Base-by-base conservation (phyloP, 1,140 invertebrate genomes). In the Panonychus citri region DNA sequence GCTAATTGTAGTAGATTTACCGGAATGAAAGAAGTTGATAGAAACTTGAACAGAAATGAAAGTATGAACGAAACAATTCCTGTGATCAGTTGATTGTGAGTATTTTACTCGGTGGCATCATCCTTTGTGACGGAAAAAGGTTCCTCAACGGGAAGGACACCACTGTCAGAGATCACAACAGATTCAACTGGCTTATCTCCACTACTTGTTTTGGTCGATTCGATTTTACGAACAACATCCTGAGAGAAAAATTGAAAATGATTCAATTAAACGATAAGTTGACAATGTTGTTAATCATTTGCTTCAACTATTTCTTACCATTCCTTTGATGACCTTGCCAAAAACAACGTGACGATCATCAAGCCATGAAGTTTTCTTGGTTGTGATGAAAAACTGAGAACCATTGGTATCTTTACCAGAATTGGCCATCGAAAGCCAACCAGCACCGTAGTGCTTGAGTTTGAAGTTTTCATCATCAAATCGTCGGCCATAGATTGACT, bases 341-440 rank as follows among this genome's bases (percentile, higher is more conserved):
- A 78, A 77, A 5, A 77, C 76, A 42, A 75, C 73, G 64, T 77
- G 76, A 28, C 66, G 63, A 21, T 86, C 86, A 74, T 97, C 88
- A 30, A 97, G 74, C 94, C 94, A 98, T 26, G 82, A 73, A 15
- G 93, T 97, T 64, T 82, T 76, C 60, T 83, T 83, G 2, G 80
- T 81, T n/a, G 88, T 93, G 65, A 97, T 91, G 67, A 97, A 98
- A 73, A 98, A 98, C 67, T 98, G 93, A 24, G 88, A 94, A 26
- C 93, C 93, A 73, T 97, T 98, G 34, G 93, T 95, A 68, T 97
- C 86, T 56, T 71, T 75, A 69, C 82, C 85, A 69, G 80, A 78
- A 73, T 97, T 97, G 1, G 91, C 91, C 93, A 97, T 97, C 28
- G n/a, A n/a, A 0, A 53, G 1, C 28, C 27, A 56, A 42, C 93